Evolutionary conservation across 2,888 invertebrate species (phyloP).

Genomic region (Argyra leucocephala): DNA sequence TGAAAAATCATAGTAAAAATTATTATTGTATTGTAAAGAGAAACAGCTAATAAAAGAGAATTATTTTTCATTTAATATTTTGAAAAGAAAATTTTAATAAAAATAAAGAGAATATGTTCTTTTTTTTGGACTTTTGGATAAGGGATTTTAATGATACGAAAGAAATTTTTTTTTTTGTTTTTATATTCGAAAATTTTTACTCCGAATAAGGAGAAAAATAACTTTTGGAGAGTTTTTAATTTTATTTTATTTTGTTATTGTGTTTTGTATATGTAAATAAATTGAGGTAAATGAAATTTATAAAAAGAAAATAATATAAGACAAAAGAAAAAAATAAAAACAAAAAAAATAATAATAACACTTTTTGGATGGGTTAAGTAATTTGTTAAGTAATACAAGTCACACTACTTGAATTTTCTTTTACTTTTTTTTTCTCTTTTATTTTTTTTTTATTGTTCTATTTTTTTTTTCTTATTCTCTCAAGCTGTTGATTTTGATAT

Average conservation of each 20-base stretch:
- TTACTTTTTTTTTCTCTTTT: neutral
- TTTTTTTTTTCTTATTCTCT: no score
- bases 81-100: neutral
- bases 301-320: neutral
- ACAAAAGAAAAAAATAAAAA: neutral
- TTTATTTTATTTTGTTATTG: neutral
- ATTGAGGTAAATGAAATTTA: neutral
- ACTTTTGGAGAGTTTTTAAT: no score
- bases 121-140: no score
- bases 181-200: neutral
- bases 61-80: neutral
- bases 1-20: neutral
- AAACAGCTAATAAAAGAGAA: no score
- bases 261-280: neutral
- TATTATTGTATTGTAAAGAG: no score
- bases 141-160: no score
- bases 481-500: no score
- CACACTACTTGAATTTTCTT: neutral
- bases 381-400: neutral
- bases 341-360: neutral
- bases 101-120: neutral
- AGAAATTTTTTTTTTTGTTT: no score
- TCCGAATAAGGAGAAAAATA: neutral
- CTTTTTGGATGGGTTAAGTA: conserved; percentile 3
- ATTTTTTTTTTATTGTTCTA: neutral